Conservation (phyloP, 1,140 invertebrate genomes). For the Drosophila bocqueti region DNA sequence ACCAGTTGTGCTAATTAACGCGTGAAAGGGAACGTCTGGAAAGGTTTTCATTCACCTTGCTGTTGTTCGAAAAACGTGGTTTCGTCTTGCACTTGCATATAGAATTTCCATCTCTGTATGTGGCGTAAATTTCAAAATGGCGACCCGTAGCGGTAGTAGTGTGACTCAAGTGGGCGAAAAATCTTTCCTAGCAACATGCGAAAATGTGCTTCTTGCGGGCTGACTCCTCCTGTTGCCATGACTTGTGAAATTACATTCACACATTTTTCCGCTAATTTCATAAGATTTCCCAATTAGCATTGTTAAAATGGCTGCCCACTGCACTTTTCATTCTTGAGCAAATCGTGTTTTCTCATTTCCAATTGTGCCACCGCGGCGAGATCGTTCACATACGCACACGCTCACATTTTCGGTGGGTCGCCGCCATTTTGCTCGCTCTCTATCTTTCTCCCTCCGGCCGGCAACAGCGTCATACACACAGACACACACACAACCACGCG, state of each 20-base stretch:
- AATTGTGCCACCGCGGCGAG: constrained; percentile 56
- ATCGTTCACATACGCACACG: constrained; percentile 36
- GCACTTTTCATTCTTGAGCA: constrained; percentile 45
- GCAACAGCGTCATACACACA: constrained; percentile 60
- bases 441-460: constrained; percentile 58
- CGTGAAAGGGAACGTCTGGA: constrained; percentile 11
- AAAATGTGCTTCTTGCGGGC: constrained; percentile 24
- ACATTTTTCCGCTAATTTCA: constrained; percentile 6
- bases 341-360: constrained; percentile 20
- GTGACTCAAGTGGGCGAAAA: constrained; percentile 49
- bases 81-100: constrained; percentile 43
- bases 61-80: constrained; percentile 41
- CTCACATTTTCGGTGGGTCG: constrained; percentile 3
- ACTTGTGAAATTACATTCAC: constrained; percentile 41
- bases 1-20: constrained; percentile 18
- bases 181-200: constrained; percentile 30
- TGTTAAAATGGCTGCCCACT: constrained; percentile 43
- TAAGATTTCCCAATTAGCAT: constrained; percentile 10
- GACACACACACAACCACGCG: constrained; percentile 30
- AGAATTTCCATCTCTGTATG: constrained; percentile 42
- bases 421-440: constrained; percentile 66
- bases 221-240: constrained; percentile 6
- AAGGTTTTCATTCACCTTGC: constrained; percentile 7
- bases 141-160: constrained; percentile 44
- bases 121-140: constrained; percentile 72